These are phyloP conservation scores for Thripadectes ignobilis DNA, from an alignment of 2,797 vertebrate species.

Conservation along the genomic window DNA sequence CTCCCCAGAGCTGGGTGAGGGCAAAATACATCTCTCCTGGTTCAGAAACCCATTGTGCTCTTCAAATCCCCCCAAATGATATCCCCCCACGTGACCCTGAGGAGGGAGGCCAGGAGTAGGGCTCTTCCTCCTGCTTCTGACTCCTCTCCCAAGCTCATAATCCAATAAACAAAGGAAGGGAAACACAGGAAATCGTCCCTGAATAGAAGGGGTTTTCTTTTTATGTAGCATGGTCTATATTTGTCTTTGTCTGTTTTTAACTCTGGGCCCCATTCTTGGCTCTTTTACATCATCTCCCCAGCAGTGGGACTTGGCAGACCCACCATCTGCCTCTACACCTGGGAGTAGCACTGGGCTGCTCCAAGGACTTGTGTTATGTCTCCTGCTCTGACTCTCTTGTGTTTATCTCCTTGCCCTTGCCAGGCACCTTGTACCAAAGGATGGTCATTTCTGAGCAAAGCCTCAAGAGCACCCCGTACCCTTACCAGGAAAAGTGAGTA, in stretches of 20 bases:
- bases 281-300: neutral
- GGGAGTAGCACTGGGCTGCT: neutral
- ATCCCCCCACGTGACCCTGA: neutral
- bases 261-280: neutral
- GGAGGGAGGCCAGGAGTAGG: neutral
- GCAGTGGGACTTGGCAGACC: neutral
- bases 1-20: neutral
- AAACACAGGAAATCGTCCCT: constrained; percentile 19
- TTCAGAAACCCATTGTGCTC: fast-evolving
- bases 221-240: neutral
- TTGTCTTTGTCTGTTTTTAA: neutral
- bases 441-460: constrained; percentile 88
- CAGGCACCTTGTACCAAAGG: constrained; percentile 87
- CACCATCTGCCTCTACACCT: fast-evolving
- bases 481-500: constrained; percentile 89
- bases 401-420: neutral
- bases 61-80: fast-evolving
- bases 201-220: constrained; percentile 15
- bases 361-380: fast-evolving
- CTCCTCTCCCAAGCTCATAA: neutral
- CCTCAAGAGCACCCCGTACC: constrained; percentile 81
- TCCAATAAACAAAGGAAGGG: constrained; percentile 19
- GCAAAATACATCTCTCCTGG: neutral
- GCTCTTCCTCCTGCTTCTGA: neutral
- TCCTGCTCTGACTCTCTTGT: neutral